These are phyloP conservation scores for Lucilia cuprina DNA, from an alignment of 1,140 invertebrate species.

Conservation along the genomic window DNA sequence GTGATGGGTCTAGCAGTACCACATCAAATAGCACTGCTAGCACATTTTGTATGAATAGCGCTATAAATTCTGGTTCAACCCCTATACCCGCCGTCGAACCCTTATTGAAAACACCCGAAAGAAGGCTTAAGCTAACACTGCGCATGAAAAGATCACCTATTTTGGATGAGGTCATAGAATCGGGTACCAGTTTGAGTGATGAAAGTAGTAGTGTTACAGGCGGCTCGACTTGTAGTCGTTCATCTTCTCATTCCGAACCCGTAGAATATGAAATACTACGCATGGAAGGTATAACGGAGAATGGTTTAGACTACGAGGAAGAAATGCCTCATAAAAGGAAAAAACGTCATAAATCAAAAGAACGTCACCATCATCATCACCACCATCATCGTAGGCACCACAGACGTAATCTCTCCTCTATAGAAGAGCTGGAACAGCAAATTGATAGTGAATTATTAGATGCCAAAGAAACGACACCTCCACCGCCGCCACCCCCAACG, in stretches of 20 bases:
- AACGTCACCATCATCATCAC: slow-evolving; percentile 63
- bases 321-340: slow-evolving; percentile 65
- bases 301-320: slow-evolving; percentile 63
- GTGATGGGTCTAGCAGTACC: background rate
- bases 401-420: slow-evolving; percentile 39
- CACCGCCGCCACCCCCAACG: slow-evolving; percentile 40
- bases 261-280: slow-evolving; percentile 83
- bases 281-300: slow-evolving; percentile 77
- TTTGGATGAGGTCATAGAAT: slow-evolving; percentile 83
- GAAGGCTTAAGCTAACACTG: slow-evolving; percentile 79
- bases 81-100: slow-evolving; percentile 44
- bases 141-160: slow-evolving; percentile 86
- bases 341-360: slow-evolving; percentile 73
- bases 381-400: slow-evolving; percentile 38
- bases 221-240: slow-evolving; percentile 38
- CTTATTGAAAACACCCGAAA: slow-evolving; percentile 64
- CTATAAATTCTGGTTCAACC: slow-evolving; percentile 36
- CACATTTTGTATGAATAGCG: background rate
- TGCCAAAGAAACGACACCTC: slow-evolving; percentile 40
- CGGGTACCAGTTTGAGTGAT: slow-evolving; percentile 75
- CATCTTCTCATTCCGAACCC: slow-evolving; percentile 39
- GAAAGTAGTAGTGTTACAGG: slow-evolving; percentile 47
- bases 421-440: slow-evolving; percentile 36
- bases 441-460: slow-evolving; percentile 40
- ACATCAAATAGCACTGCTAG: background rate